A percentile compares a stretch with the other conserved stretches of the same genome.
These are phyloP conservation scores for Buathra laborator DNA, from an alignment of 2,888 invertebrate species.

Conservation along the genomic window DNA sequence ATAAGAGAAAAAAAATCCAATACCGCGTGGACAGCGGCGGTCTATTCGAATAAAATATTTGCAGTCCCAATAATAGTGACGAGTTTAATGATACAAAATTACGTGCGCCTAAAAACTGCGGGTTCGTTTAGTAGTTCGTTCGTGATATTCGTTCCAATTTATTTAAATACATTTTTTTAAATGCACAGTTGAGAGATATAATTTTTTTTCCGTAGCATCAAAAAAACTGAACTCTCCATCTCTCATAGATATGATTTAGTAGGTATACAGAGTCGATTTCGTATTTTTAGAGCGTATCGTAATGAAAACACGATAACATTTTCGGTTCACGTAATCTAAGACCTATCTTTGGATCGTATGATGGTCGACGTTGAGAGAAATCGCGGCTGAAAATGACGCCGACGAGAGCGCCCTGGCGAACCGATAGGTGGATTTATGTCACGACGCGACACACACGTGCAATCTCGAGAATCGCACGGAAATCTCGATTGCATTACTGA, in stretches of 20 bases:
- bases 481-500: slow-evolving; percentile 21
- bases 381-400: not conserved
- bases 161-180: not conserved
- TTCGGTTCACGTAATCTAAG: slow-evolving; percentile 24
- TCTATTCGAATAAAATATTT: no score
- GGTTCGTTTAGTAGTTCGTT: no score
- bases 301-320: slow-evolving; percentile 12
- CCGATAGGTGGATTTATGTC: slow-evolving; percentile 21
- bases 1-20: no score
- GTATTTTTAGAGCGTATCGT: not conserved
- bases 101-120: no score
- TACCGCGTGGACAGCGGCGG: no score
- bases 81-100: no score
- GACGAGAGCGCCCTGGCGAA: not conserved
- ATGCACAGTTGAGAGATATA: no score
- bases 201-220: not conserved
- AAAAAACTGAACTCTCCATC: not conserved
- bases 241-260: not conserved
- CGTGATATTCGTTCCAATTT: no score
- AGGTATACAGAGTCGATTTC: not conserved
- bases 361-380: slow-evolving; percentile 16
- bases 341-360: not conserved
- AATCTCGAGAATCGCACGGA: slow-evolving; percentile 8
- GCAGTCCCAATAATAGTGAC: no score
- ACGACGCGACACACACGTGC: slow-evolving; percentile 6